Conservation (phyloP, 2,888 invertebrate species). For the Andricus quercusramuli region DNA sequence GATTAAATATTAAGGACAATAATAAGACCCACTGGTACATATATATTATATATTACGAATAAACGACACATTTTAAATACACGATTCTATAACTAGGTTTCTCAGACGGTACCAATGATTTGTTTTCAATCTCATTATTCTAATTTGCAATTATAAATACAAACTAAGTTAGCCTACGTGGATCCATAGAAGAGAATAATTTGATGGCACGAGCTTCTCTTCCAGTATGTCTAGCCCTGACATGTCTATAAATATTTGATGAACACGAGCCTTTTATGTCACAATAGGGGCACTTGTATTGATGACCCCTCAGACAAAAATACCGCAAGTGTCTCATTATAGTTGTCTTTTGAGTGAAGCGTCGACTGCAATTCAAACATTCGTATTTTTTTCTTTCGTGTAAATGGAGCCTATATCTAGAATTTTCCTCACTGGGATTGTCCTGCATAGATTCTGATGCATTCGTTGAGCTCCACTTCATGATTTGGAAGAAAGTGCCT, state of each 20-base stretch:
- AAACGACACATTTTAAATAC: background rate
- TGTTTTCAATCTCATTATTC: slow-evolving; percentile 2
- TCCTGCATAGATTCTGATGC: slow-evolving; percentile 16
- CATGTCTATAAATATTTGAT: slow-evolving; percentile 71
- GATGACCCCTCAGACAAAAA: slow-evolving; percentile 73
- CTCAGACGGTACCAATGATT: background rate
- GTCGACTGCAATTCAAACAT: slow-evolving; percentile 70
- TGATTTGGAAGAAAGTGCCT: slow-evolving; percentile 52
- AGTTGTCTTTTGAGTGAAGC: slow-evolving; percentile 71
- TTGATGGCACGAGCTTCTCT: slow-evolving; percentile 65
- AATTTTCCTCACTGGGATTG: slow-evolving; percentile 41
- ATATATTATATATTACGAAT: background rate
- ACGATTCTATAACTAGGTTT: slow-evolving; percentile 1
- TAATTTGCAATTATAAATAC: background rate
- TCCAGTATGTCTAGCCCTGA: slow-evolving; percentile 67
- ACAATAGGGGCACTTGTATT: slow-evolving; percentile 74
- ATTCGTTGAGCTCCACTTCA: slow-evolving; percentile 45
- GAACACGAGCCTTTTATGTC: slow-evolving; percentile 68
- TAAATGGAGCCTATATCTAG: slow-evolving; percentile 60
- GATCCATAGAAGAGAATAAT: slow-evolving; percentile 58
- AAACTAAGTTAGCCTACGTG: background rate
- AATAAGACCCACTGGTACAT: slow-evolving; percentile 5
- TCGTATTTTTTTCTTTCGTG: slow-evolving; percentile 67
- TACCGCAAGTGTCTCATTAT: slow-evolving; percentile 73
- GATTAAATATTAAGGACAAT: background rate